These are phyloP conservation scores for Drosophila repletoides DNA, from an alignment of 1,140 invertebrate genomes.

Conservation along the genomic window DNA sequence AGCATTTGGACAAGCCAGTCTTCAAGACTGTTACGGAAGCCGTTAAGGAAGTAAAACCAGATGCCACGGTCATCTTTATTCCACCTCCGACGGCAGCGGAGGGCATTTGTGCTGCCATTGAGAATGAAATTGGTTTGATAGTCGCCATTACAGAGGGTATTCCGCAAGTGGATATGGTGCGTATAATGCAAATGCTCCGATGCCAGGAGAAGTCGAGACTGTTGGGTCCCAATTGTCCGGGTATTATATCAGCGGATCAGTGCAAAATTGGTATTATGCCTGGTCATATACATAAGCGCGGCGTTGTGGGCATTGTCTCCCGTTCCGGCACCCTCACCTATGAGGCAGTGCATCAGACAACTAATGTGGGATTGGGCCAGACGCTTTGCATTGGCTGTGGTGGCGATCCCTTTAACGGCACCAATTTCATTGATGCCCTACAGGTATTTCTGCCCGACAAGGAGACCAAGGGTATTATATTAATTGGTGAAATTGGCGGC, in stretches of 20 bases:
- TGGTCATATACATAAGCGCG: constrained; percentile 96
- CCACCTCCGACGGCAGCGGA: constrained; percentile 95
- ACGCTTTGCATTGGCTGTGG: constrained; percentile 99
- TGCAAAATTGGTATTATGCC: constrained; percentile 99
- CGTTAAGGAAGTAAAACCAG: constrained; percentile 90
- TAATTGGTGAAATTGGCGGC: constrained; percentile 99
- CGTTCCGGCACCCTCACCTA: constrained; percentile 99
- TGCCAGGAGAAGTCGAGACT: constrained; percentile 95
- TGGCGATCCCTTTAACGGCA: constrained; percentile 99
- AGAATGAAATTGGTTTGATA: constrained; percentile 97
- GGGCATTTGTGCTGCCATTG: constrained; percentile 97
- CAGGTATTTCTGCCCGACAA: constrained; percentile 97
- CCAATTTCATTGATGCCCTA: constrained; percentile 99
- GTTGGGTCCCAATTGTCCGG: constrained; percentile 99
- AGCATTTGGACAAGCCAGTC: constrained; percentile 96
- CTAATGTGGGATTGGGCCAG: constrained; percentile 95
- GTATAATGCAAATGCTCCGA: constrained; percentile 93
- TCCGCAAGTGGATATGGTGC: constrained; percentile 99
- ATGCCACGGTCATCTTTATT: constrained; percentile 98
- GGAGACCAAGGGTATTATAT: constrained; percentile 96
- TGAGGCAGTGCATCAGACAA: constrained; percentile 98
- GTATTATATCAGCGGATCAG: constrained; percentile 97
- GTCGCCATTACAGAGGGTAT: constrained; percentile 99
- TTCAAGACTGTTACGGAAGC: constrained; percentile 93
- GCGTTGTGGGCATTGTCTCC: constrained; percentile 97